phyloP scores from a whole-genome alignment of 2,888 invertebrate species.

The Drosophila pseudotakahashii region DNA sequence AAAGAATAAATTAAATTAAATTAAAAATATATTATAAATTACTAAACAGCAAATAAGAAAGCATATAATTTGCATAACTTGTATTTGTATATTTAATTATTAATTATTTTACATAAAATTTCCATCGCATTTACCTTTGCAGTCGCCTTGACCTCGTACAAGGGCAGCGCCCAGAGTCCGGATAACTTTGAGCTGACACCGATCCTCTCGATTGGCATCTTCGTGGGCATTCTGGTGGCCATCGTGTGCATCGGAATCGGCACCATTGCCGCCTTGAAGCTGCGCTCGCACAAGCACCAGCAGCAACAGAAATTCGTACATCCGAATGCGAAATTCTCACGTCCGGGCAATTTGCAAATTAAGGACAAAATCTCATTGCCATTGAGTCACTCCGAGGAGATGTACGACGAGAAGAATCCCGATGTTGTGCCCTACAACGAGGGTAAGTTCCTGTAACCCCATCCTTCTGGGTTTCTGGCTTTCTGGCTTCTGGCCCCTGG shows the following conservation, averaged over 20 bases:
- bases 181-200: slow-evolving; percentile 86
- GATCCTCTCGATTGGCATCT: slow-evolving; percentile 85
- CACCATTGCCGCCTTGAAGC: slow-evolving; percentile 83
- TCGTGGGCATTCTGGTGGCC: slow-evolving; percentile 84
- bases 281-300: slow-evolving; percentile 83
- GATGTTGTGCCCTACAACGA: slow-evolving; percentile 95
- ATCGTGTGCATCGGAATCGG: slow-evolving; percentile 84
- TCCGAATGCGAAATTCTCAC: slow-evolving; percentile 85
- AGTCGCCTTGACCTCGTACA: slow-evolving; percentile 84
- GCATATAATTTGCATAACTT: no score
- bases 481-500: not conserved
- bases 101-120: no score
- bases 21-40: no score
- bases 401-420: slow-evolving; percentile 94
- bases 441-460: slow-evolving; percentile 86
- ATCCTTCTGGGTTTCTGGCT: no score
- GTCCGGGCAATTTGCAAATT: slow-evolving; percentile 87
- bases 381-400: slow-evolving; percentile 88
- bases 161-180: slow-evolving; percentile 84
- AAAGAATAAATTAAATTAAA: no score
- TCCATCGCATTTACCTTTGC: slow-evolving; percentile 5
- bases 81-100: no score
- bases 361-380: slow-evolving; percentile 89
- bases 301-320: slow-evolving; percentile 83
- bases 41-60: no score